Evolutionary conservation across 2,113 vertebrate genomes (phyloP).

Genomic region (Vicugna pacos): DNA sequence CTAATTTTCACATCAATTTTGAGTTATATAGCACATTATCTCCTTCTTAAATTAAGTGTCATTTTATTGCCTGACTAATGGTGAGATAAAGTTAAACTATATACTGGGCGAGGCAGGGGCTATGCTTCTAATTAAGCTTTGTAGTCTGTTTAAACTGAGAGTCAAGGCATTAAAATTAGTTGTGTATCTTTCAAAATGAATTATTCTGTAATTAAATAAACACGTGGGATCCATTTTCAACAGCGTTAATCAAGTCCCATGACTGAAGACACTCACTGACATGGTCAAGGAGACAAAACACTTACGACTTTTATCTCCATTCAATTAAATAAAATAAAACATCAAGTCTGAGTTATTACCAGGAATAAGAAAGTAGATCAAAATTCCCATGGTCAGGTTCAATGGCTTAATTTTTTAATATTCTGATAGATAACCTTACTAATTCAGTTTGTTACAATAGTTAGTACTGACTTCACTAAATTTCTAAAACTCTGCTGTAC

Average conservation of each 20-base stretch:
- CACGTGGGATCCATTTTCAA: background rate
- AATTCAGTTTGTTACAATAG: background rate
- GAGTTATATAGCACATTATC: background rate
- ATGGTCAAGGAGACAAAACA: background rate
- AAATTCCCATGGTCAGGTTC: background rate
- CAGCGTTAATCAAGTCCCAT: background rate
- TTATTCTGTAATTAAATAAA: slow-evolving; percentile 13
- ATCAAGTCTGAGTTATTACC: background rate
- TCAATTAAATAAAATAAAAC: background rate
- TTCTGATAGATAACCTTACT: background rate
- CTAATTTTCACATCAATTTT: background rate
- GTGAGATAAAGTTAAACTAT: background rate
- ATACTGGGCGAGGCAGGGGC: background rate
- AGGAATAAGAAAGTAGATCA: background rate
- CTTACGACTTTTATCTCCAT: background rate
- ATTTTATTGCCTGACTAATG: background rate
- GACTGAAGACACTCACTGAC: background rate
- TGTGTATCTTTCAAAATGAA: slow-evolving; percentile 24
- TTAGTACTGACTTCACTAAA: background rate
- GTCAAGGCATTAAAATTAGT: background rate
- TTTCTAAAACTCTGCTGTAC: background rate
- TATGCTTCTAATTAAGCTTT: background rate
- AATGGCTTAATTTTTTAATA: background rate
- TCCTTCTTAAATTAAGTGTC: background rate
- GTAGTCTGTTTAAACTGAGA: background rate